Evolutionary conservation across 2,113 vertebrate species (phyloP).

Genomic region (Tretioscincus oriximinensis): DNA sequence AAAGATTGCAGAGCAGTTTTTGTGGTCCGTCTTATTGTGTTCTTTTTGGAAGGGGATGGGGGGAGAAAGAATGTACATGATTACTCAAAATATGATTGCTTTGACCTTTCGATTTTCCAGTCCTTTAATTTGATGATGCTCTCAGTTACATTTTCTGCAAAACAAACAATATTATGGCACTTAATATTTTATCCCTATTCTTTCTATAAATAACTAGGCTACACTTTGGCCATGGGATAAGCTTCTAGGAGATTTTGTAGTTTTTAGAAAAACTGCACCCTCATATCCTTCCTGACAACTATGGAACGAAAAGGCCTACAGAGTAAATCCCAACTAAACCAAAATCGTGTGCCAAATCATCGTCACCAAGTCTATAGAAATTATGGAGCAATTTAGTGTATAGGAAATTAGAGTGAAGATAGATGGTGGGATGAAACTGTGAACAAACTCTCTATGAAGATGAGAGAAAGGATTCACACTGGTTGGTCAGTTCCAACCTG

Average conservation of each 20-base stretch:
- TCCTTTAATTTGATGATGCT: neutral
- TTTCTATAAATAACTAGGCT: slow-evolving; percentile 16
- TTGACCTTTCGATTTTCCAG: neutral
- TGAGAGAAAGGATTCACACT: neutral
- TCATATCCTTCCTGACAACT: neutral
- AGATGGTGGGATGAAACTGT: neutral
- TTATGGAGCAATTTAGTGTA: neutral
- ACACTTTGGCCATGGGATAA: neutral
- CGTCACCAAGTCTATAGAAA: neutral
- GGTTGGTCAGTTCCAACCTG: neutral
- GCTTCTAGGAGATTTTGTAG: neutral
- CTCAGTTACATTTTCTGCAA: neutral
- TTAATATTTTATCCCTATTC: slow-evolving; percentile 4
- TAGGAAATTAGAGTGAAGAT: neutral
- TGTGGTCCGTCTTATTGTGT: neutral
- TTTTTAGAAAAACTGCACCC: neutral
- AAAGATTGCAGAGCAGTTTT: slow-evolving; percentile 1
- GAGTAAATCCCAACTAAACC: neutral
- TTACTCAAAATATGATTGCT: neutral
- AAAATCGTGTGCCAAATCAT: neutral
- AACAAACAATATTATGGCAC: neutral
- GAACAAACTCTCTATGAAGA: neutral
- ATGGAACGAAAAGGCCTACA: neutral
- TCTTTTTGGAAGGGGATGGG: neutral
- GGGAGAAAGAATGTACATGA: neutral